Evolutionary conservation across 2,797 vertebrate genomes (phyloP).

Genomic region (Xiphorhynchus erythropygius): DNA sequence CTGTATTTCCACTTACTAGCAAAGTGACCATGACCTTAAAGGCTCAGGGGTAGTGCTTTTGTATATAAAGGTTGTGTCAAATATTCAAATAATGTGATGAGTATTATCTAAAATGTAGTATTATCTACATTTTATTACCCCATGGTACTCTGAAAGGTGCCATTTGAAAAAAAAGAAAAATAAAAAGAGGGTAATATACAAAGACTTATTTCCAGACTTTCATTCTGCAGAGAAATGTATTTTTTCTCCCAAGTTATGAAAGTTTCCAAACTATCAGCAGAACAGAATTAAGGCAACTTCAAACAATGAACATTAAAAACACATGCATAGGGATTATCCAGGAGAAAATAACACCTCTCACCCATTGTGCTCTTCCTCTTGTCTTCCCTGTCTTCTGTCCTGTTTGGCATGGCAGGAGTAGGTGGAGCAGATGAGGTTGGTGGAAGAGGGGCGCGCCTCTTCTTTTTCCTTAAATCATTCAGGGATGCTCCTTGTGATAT

Average conservation of each 20-base stretch:
- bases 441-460: constrained; percentile 89
- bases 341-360: constrained; percentile 70
- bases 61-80: neutral
- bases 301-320: neutral
- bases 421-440: constrained; percentile 79
- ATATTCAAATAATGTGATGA: neutral
- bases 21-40: neutral
- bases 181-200: neutral
- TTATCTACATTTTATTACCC: neutral
- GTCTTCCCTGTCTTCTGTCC: constrained; percentile 84
- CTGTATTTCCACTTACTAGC: neutral
- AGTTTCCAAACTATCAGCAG: neutral
- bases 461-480: constrained; percentile 84
- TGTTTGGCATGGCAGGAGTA: constrained; percentile 78
- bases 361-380: constrained; percentile 88
- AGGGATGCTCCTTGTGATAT: constrained; percentile 75
- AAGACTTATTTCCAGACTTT: constrained; percentile 57
- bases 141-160: neutral
- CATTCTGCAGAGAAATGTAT: neutral
- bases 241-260: neutral
- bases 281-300: neutral
- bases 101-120: neutral
- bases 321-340: neutral
- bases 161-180: neutral
- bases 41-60: neutral